phyloP scores from a whole-genome alignment of 2,797 vertebrate species.

The Heliangelus exortis region DNA sequence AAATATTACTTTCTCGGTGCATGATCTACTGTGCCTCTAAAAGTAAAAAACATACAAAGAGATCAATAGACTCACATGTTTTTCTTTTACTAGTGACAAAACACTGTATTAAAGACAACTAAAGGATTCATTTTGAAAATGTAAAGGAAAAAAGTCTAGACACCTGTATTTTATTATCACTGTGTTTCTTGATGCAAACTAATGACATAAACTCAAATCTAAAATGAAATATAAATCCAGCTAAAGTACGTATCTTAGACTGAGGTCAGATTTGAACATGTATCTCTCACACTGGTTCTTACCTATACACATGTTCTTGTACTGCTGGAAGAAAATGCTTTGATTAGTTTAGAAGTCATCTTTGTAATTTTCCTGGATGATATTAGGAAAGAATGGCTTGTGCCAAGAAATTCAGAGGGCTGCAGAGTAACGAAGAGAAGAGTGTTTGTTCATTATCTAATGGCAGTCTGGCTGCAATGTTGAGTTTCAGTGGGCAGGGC shows the following conservation, averaged over 20 bases:
- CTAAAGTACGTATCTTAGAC: slow-evolving; percentile 30
- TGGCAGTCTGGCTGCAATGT: slow-evolving; percentile 40
- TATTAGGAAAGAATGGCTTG: neutral
- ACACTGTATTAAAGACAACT: slow-evolving; percentile 35
- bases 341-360: slow-evolving; percentile 1
- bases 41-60: slow-evolving; percentile 18
- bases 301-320: neutral
- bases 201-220: slow-evolving; percentile 5
- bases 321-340: neutral
- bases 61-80: neutral
- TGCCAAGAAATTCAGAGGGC: slow-evolving; percentile 8
- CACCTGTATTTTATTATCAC: slow-evolving; percentile 56
- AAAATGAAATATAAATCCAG: slow-evolving; percentile 50
- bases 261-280: neutral
- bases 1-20: slow-evolving; percentile 53
- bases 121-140: slow-evolving; percentile 30
- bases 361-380: slow-evolving; percentile 20
- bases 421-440: neutral
- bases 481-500: slow-evolving; percentile 38
- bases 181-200: slow-evolving; percentile 40
- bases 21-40: slow-evolving; percentile 35
- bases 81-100: slow-evolving; percentile 21
- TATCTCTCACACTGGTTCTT: slow-evolving; percentile 4
- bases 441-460: slow-evolving; percentile 23
- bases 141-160: slow-evolving; percentile 23